These are phyloP conservation scores for Gasterosteus aculeatus DNA, from an alignment of 2,113 vertebrate species.

Conservation along the genomic window DNA sequence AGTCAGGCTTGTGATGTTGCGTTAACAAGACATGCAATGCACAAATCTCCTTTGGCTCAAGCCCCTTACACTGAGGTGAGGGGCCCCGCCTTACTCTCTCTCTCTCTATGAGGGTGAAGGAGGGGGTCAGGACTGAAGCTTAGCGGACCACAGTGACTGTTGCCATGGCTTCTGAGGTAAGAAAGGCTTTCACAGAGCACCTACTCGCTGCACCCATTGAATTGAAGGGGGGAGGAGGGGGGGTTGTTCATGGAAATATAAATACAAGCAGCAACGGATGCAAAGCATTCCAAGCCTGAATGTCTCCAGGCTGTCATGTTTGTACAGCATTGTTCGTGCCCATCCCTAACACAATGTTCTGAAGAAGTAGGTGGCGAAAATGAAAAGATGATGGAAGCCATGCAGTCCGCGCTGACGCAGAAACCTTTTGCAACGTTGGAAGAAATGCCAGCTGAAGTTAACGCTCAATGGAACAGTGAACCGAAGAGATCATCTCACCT, in stretches of 20 bases:
- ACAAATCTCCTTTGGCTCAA: constrained; percentile 31
- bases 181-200: too few relatives aligned
- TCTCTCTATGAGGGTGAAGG: constrained; percentile 7
- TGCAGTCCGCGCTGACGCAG: background rate
- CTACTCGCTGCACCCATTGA: too few relatives aligned
- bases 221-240: too few relatives aligned
- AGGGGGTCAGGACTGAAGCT: constrained; percentile 31
- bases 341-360: constrained; percentile 49
- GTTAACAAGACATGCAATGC: constrained; percentile 3
- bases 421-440: background rate
- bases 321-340: constrained; percentile 36
- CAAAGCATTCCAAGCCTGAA: constrained; percentile 56
- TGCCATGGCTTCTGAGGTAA: constrained; percentile 50
- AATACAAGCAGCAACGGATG: constrained; percentile 51
- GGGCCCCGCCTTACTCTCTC: constrained; percentile 12
- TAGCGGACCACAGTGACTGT: constrained; percentile 36
- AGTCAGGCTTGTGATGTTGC: constrained; percentile 23
- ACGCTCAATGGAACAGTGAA: background rate
- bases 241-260: constrained; percentile 37
- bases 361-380: background rate
- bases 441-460: background rate
- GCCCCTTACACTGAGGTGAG: constrained; percentile 3
- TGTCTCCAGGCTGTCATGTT: constrained; percentile 51
- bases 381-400: background rate
- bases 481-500: constrained; percentile 83